Evolutionary conservation across 2,888 invertebrate genomes (phyloP).

Genomic region (Cheiracanthium punctorium): DNA sequence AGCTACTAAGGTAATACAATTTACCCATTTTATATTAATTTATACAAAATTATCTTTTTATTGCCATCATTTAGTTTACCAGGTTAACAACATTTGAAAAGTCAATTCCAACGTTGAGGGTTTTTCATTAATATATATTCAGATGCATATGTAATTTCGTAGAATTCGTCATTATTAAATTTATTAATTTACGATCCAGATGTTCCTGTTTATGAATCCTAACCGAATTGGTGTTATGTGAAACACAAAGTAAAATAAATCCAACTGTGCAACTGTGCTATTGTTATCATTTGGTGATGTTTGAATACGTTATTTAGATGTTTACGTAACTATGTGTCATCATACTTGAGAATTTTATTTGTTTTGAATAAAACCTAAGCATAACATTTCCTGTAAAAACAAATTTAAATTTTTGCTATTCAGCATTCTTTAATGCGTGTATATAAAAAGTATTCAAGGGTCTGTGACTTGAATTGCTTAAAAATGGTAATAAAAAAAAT

Average conservation of each 20-base stretch:
- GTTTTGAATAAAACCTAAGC: neutral
- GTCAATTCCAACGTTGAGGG: too few relatives aligned
- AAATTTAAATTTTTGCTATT: constrained; percentile 58
- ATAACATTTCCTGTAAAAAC: constrained; percentile 39
- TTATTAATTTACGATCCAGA: constrained; percentile 11
- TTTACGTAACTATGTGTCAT: constrained; percentile 46
- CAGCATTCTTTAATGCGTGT: constrained; percentile 39
- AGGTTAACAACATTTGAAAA: too few relatives aligned
- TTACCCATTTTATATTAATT: too few relatives aligned
- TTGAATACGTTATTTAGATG: constrained; percentile 39
- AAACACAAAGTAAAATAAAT: constrained; percentile 55
- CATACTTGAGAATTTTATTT: constrained; percentile 35
- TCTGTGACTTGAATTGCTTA: constrained; percentile 31
- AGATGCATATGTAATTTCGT: neutral
- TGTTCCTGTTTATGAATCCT: constrained; percentile 59
- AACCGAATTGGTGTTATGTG: constrained; percentile 53
- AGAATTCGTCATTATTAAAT: neutral
- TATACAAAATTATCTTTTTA: too few relatives aligned
- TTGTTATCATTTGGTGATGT: constrained; percentile 54
- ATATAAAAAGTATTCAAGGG: constrained; percentile 29
- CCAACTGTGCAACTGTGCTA: constrained; percentile 19
- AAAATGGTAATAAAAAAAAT: too few relatives aligned
- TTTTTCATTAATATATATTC: too few relatives aligned
- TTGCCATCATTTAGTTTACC: too few relatives aligned
- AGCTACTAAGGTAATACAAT: too few relatives aligned